A percentile compares a stretch with the other conserved stretches of the same genome.
Conservation (phyloP, 2,888 invertebrate genomes). For the Chouioia cunea region DNA sequence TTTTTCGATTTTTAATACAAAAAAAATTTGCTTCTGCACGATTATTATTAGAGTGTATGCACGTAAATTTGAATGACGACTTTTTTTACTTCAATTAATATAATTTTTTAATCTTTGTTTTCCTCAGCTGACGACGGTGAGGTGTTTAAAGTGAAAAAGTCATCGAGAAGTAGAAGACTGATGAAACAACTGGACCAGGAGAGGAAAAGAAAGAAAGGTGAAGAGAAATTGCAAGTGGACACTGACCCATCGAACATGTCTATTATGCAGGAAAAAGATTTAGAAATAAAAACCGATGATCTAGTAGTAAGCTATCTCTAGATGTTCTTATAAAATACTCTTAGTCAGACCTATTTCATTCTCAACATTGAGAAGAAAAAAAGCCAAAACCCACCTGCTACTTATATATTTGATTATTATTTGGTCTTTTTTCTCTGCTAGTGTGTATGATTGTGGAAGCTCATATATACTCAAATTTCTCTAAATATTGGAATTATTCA, state of each 20-base stretch:
- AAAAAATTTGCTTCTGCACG: too few species aligned
- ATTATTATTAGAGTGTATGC: too few species aligned
- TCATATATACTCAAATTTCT: background rate
- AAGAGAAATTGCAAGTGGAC: constrained; percentile 68
- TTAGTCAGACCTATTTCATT: constrained; percentile 52
- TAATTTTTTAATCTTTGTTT: constrained; percentile 5
- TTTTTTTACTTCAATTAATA: background rate
- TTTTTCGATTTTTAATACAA: too few species aligned
- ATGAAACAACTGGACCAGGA: constrained; percentile 88
- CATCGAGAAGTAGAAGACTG: constrained; percentile 91
- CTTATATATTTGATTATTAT: constrained; percentile 48
- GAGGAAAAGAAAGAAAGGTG: constrained; percentile 74
- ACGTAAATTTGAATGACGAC: too few species aligned
- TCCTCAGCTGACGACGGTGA: constrained; percentile 82
- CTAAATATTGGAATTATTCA: constrained; percentile 7
- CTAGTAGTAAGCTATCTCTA: constrained; percentile 74
- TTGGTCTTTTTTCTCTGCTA: constrained; percentile 45
- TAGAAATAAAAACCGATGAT: constrained; percentile 79
- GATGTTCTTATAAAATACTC: constrained; percentile 59
- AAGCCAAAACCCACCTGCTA: constrained; percentile 40
- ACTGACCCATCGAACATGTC: constrained; percentile 65
- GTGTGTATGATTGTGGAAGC: constrained; percentile 17
- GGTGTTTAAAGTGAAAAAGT: constrained; percentile 95
- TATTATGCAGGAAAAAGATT: constrained; percentile 72
- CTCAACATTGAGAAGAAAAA: constrained; percentile 54